Conservation (phyloP, 2,888 invertebrate genomes). For the Sesia apiformis region DNA sequence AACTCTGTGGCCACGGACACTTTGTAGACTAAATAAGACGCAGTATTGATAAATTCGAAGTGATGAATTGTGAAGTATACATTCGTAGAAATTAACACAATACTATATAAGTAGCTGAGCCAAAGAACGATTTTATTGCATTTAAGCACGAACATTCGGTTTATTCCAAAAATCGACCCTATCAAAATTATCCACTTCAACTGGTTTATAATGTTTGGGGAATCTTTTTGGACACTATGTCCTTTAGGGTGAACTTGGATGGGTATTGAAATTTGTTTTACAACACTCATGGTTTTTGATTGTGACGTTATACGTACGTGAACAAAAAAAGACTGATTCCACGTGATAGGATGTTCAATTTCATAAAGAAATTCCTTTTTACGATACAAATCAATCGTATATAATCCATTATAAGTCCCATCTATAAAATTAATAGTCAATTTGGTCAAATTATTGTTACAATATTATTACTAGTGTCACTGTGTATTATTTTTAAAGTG, state of each 20-base stretch:
- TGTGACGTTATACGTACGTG: no score
- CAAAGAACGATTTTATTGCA: slow-evolving; percentile 14
- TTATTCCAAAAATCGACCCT: slow-evolving; percentile 25
- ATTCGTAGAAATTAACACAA: slow-evolving; percentile 9
- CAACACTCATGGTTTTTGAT: no score
- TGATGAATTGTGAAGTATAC: slow-evolving; percentile 11
- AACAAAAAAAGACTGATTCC: no score
- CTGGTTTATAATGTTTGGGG: background rate
- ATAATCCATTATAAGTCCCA: background rate
- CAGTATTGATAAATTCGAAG: slow-evolving; percentile 8
- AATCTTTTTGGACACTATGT: background rate
- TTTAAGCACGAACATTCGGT: slow-evolving; percentile 27
- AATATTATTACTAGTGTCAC: no score
- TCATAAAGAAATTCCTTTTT: background rate
- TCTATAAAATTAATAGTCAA: background rate
- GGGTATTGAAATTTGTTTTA: background rate
- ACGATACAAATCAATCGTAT: slow-evolving; percentile 7
- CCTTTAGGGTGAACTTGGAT: background rate
- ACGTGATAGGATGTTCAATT: background rate
- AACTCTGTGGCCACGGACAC: slow-evolving; percentile 27
- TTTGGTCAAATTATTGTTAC: background rate
- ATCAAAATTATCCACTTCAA: slow-evolving; percentile 20
- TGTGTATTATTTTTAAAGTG: no score
- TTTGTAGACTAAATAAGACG: slow-evolving; percentile 24
- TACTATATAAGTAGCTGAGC: slow-evolving; percentile 16